Base-by-base conservation (phyloP, 2,797 vertebrate species). In the Scolopax rusticola region DNA sequence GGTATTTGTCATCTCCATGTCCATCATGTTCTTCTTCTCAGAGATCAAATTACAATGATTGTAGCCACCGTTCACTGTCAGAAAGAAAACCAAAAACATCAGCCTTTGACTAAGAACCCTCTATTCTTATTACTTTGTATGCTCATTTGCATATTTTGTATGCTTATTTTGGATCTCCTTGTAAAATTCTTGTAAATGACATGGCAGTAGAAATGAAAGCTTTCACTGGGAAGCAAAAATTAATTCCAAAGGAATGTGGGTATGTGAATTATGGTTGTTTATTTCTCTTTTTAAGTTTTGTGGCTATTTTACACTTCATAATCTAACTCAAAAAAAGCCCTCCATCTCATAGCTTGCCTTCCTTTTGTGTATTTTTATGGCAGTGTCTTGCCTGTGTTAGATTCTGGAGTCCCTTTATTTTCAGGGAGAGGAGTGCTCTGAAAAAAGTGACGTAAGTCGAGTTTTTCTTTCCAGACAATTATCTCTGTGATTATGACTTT, bases 21-120 rank as follows among this genome's bases (percentile, higher is more conserved):
- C 98, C 92, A 97, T 91, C 74, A 98, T 95, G 51, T 83, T 98
- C 87, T 98, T 98, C 97, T 99, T 99, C 96, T 99, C 99, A 1
- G 98, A 96, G 67, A 96, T 82, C 90, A 77, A 97, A 97, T 93
- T 98, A 97, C 98, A 99, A 56, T 97, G 97, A 64, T 89, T 94
- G 84, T 98, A 98, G 95, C 97, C 98, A 92, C 98, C 98, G 1
- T 99, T 99, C 95, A 98, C 99, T 99, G 97, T 50, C 93, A 97
- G 74, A 96, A 87, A 93, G 75, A 78, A 28, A 2, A 91, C 90
- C 14, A 15, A 6, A 81, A 70, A 4, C 27, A 24, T 81, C 54
- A 95, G 86, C 9, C 51, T 83, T 76, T 91, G 63, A 84, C 28
- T 17, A 65, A 70, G 67, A 89, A 40, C 9, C 15, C 47, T 48